A percentile compares a stretch with the other conserved stretches of the same genome.
phyloP scores from a whole-genome alignment of 1,140 invertebrate species.

The Metopolophium dirhodum region DNA sequence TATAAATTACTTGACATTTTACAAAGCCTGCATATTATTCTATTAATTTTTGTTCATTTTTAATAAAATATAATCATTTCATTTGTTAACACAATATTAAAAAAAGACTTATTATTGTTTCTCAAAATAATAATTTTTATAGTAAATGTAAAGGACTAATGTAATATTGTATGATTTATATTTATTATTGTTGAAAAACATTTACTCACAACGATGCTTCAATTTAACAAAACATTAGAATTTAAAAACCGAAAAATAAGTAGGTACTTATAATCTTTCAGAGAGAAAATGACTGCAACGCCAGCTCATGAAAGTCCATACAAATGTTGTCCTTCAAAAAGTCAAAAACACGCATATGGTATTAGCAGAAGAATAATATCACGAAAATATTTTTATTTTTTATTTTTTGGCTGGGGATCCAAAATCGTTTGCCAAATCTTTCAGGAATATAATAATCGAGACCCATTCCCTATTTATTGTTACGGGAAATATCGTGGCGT shows the following conservation, averaged over 20 bases:
- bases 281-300: not conserved
- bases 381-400: not conserved
- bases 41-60: no score
- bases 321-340: not conserved
- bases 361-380: not conserved
- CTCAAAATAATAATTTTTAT: no score
- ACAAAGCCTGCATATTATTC: no score
- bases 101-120: no score
- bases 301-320: not conserved
- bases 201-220: not conserved
- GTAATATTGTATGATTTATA: not conserved
- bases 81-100: no score
- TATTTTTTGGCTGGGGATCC: not conserved
- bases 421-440: constrained; percentile 1
- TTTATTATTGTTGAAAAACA: not conserved
- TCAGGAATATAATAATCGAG: constrained; percentile 21
- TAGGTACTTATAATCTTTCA: not conserved
- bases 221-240: not conserved
- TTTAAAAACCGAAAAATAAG: not conserved
- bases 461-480: not conserved
- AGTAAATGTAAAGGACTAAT: no score
- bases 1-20: no score
- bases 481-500: not conserved
- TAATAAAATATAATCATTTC: no score
- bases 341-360: not conserved